A percentile compares a stretch with the other conserved stretches of the same genome.
Conservation (phyloP, 2,888 invertebrate species). For the Caenorhabditis virilis region DNA sequence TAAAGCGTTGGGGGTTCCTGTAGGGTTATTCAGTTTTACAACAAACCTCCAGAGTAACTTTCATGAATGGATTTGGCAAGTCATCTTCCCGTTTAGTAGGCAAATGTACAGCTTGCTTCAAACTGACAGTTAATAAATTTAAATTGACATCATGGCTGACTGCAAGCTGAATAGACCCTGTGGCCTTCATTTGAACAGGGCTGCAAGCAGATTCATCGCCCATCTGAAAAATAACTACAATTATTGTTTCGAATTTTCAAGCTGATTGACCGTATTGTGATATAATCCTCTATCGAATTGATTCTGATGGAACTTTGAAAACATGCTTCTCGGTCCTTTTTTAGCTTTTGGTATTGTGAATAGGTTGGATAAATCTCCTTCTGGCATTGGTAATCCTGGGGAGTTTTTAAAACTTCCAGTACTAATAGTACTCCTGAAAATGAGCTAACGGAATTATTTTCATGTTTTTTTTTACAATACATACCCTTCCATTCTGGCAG, state of each 20-base stretch:
- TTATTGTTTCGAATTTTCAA: not conserved
- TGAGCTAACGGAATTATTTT: not conserved
- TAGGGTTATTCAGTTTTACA: not conserved
- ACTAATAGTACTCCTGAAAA: conserved; percentile 11
- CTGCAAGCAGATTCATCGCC: conserved; percentile 48
- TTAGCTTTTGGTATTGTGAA: conserved; percentile 59
- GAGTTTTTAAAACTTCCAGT: not conserved
- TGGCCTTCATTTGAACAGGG: conserved; percentile 45
- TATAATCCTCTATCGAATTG: conserved; percentile 66
- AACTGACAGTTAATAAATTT: conserved; percentile 75
- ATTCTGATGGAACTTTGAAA: conserved; percentile 58
- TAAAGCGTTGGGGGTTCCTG: no score
- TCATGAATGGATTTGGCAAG: conserved; percentile 32
- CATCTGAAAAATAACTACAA: conserved; percentile 13
- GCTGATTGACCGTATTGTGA: conserved; percentile 45
- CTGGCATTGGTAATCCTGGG: conserved; percentile 10
- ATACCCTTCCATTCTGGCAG: conserved; percentile 6
- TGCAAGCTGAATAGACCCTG: conserved; percentile 75
- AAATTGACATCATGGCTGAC: conserved; percentile 76
- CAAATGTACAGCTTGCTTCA: conserved; percentile 75
- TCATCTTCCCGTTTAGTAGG: conserved; percentile 57
- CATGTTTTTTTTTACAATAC: not conserved
- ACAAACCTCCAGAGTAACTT: conserved; percentile 29
- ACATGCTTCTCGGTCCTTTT: conserved; percentile 59
- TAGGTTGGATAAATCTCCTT: conserved; percentile 39